Percentiles rank a stretch among this genome's conserved stretches.
Evolutionary conservation across 2,797 vertebrate species (phyloP).

Genomic region (Coregonus sp.): DNA sequence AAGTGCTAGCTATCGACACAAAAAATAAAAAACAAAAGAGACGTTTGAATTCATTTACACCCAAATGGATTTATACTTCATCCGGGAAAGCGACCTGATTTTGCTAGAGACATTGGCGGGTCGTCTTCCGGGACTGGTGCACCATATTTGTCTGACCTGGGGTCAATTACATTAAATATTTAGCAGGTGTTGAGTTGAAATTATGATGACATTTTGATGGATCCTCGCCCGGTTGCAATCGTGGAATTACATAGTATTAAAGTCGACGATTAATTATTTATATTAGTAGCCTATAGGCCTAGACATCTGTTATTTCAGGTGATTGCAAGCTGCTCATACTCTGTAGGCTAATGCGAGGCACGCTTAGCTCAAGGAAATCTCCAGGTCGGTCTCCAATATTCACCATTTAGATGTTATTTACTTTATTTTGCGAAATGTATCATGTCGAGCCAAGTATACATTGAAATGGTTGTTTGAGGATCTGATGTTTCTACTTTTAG

Average conservation of each 20-base stretch:
- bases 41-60: slow-evolving; percentile 69
- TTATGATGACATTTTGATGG: slow-evolving; percentile 66
- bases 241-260: slow-evolving; percentile 69
- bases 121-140: slow-evolving; percentile 55
- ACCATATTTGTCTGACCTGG: slow-evolving; percentile 64
- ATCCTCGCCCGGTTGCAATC: slow-evolving; percentile 53
- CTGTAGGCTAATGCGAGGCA: slow-evolving; percentile 24
- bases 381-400: slow-evolving; percentile 39
- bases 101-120: slow-evolving; percentile 54
- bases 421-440: slow-evolving; percentile 71
- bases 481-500: slow-evolving; percentile 47
- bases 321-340: slow-evolving; percentile 40
- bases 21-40: slow-evolving; percentile 33
- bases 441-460: slow-evolving; percentile 71
- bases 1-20: slow-evolving; percentile 29
- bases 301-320: slow-evolving; percentile 28
- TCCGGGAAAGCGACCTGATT: slow-evolving; percentile 40
- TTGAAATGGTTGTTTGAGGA: slow-evolving; percentile 43
- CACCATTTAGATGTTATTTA: slow-evolving; percentile 41
- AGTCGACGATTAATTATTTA: slow-evolving; percentile 67
- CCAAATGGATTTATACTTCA: slow-evolving; percentile 78
- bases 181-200: slow-evolving; percentile 58
- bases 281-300: slow-evolving; percentile 69
- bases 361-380: slow-evolving; percentile 25
- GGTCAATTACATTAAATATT: slow-evolving; percentile 70